Conservation (phyloP, 2,888 invertebrate genomes). For the Galerucella calmariensis region DNA sequence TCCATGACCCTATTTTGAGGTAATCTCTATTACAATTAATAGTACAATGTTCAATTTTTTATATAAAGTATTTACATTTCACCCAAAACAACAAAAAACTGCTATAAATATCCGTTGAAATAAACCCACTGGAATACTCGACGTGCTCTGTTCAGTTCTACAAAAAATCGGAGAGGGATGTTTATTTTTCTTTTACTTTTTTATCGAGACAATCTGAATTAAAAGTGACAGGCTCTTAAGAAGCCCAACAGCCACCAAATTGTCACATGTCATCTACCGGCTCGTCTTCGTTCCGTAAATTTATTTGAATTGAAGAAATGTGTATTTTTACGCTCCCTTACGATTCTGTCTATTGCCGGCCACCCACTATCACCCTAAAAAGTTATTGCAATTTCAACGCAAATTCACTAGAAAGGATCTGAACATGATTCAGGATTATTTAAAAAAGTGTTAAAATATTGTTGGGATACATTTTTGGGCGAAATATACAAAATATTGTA, state of each 20-base stretch:
- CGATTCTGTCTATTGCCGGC: slow-evolving; percentile 41
- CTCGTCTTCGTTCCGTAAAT: slow-evolving; percentile 51
- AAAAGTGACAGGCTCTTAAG: slow-evolving; percentile 56
- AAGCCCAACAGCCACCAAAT: slow-evolving; percentile 51
- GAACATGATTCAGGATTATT: background rate
- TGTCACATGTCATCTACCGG: slow-evolving; percentile 57
- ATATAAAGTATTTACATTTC: no score
- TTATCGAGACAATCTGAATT: slow-evolving; percentile 51
- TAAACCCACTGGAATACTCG: background rate
- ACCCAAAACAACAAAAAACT: background rate
- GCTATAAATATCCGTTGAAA: background rate
- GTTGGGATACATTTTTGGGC: background rate
- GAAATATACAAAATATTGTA: no score
- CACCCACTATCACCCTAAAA: slow-evolving; percentile 43
- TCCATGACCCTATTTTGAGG: no score
- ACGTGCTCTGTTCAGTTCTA: slow-evolving; percentile 1
- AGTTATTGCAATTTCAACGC: slow-evolving; percentile 48
- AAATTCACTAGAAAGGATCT: slow-evolving; percentile 41
- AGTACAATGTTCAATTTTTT: no score
- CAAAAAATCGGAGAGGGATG: slow-evolving; percentile 29
- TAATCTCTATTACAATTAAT: no score
- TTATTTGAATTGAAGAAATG: slow-evolving; percentile 61
- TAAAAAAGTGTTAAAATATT: background rate
- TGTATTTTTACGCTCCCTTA: slow-evolving; percentile 51
- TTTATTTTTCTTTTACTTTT: slow-evolving; percentile 43